These are phyloP conservation scores for Caenorhabditis afra DNA, from an alignment of 2,888 invertebrate genomes.

Conservation along the genomic window DNA sequence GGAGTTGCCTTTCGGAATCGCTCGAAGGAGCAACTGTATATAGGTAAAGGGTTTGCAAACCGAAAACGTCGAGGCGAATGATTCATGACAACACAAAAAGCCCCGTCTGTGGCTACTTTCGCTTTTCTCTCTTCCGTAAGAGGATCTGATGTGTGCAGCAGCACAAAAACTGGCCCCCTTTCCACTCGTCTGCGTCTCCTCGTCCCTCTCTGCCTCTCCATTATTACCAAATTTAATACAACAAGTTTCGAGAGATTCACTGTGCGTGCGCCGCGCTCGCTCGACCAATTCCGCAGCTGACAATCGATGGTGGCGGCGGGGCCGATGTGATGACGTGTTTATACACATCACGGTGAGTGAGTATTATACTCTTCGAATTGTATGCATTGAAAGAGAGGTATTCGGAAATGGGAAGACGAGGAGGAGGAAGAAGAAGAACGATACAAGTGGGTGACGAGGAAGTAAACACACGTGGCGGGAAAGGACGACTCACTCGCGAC, in stretches of 20 bases:
- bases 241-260: conserved; percentile 46
- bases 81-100: neutral
- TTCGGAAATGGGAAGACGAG: neutral
- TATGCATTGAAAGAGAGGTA: conserved; percentile 1
- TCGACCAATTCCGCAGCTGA: neutral
- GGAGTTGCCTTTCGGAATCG: too few relatives aligned
- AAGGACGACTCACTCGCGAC: conserved; percentile 4
- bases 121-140: conserved; percentile 39
- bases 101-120: conserved; percentile 32
- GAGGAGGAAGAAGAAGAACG: too few relatives aligned
- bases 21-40: too few relatives aligned
- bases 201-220: conserved; percentile 12
- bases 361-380: conserved; percentile 33
- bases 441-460: conserved; percentile 38
- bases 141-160: conserved; percentile 24
- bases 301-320: too few relatives aligned
- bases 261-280: conserved; percentile 3
- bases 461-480: conserved; percentile 4
- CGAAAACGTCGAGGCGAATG: too few relatives aligned
- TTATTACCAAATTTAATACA: conserved; percentile 52
- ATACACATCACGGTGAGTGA: conserved; percentile 21
- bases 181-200: conserved; percentile 13
- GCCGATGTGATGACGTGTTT: conserved; percentile 24
- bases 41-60: too few relatives aligned
- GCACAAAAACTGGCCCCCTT: conserved; percentile 49